These are phyloP conservation scores for Sebastes matsubarae DNA, from an alignment of 2,797 vertebrate species.

Conservation along the genomic window DNA sequence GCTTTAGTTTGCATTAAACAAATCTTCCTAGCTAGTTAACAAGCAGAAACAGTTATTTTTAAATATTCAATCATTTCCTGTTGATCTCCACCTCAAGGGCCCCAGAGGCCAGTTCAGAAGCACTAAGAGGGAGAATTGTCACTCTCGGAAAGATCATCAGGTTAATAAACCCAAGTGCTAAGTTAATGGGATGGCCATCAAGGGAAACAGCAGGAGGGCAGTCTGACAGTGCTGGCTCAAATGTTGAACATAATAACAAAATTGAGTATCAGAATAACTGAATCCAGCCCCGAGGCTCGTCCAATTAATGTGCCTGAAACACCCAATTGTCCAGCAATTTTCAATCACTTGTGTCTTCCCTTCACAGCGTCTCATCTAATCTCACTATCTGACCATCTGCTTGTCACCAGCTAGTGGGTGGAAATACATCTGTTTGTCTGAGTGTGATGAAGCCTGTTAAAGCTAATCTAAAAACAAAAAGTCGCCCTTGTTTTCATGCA, in stretches of 20 bases:
- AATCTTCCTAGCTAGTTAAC: too few species aligned
- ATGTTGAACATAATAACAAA: background rate
- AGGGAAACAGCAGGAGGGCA: slow-evolving; percentile 6
- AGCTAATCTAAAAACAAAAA: background rate
- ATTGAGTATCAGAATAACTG: background rate
- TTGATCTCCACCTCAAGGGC: background rate
- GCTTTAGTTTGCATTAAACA: too few species aligned
- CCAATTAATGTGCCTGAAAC: background rate
- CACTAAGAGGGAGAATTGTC: background rate
- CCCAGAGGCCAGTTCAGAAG: background rate
- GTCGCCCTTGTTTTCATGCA: background rate
- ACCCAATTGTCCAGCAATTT: slow-evolving; percentile 8
- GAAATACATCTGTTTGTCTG: background rate
- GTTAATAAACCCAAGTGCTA: slow-evolving; percentile 18
- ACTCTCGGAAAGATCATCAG: slow-evolving; percentile 3
- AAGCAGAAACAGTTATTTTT: background rate
- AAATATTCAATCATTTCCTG: background rate
- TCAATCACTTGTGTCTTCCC: background rate
- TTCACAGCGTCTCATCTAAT: background rate
- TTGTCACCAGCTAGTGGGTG: background rate
- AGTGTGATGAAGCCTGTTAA: background rate
- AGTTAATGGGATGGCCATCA: slow-evolving; percentile 16
- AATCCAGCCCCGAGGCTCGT: background rate
- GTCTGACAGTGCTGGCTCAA: background rate
- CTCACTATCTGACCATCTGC: slow-evolving; percentile 4